These are phyloP conservation scores for Latrodectus elegans DNA, from an alignment of 2,888 invertebrate species.

Conservation along the genomic window DNA sequence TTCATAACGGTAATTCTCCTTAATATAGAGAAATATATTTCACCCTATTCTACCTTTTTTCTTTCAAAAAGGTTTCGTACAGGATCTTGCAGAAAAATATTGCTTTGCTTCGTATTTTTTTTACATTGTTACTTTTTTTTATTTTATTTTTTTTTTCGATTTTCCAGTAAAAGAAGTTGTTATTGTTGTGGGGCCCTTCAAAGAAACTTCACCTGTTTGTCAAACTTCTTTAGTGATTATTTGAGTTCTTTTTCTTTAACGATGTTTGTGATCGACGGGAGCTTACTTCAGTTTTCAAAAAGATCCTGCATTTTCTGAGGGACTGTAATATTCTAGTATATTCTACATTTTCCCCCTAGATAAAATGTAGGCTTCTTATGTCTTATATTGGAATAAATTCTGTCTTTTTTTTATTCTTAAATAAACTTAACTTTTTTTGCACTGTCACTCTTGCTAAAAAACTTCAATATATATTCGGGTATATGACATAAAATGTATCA, in stretches of 20 bases:
- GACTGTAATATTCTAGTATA: too few species aligned
- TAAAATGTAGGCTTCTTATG: not conserved
- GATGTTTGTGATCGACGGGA: constrained; percentile 24
- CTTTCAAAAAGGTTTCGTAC: not conserved
- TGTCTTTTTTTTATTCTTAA: too few species aligned
- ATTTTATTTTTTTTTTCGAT: not conserved
- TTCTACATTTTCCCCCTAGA: not conserved
- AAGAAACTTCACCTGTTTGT: constrained; percentile 41
- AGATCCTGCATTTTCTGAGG: not conserved
- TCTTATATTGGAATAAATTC: too few species aligned
- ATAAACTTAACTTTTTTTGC: too few species aligned
- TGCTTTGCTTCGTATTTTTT: constrained; percentile 21
- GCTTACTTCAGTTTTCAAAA: constrained; percentile 16
- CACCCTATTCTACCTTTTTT: not conserved
- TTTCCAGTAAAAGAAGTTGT: constrained; percentile 21
- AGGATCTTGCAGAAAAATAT: not conserved
- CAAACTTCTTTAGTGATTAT: constrained; percentile 31
- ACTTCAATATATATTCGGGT: too few species aligned
- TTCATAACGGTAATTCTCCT: too few species aligned
- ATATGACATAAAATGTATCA: too few species aligned
- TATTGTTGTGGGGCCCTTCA: constrained; percentile 22
- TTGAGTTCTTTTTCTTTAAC: constrained; percentile 25
- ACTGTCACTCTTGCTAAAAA: too few species aligned
- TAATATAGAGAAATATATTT: not conserved
- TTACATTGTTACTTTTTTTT: constrained; percentile 7